A percentile compares a stretch with the other conserved stretches of the same genome.
These are phyloP conservation scores for Sebastes reedi DNA, from an alignment of 2,797 vertebrate genomes.

Conservation along the genomic window DNA sequence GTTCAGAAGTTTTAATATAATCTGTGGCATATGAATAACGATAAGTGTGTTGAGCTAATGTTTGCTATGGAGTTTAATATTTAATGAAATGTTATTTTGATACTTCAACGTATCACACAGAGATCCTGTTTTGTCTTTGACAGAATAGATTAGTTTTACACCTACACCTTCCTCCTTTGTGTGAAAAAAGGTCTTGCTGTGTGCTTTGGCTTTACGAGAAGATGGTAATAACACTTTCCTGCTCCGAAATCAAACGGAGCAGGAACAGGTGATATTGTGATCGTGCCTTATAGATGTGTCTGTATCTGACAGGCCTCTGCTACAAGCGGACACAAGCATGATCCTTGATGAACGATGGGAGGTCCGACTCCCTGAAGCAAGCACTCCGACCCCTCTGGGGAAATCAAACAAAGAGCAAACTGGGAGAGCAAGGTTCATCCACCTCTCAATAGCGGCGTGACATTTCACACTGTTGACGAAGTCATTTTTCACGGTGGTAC, in stretches of 20 bases:
- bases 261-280: constrained; percentile 9
- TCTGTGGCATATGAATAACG: neutral
- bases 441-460: constrained; percentile 61
- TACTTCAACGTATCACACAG: neutral
- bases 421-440: constrained; percentile 55
- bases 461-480: constrained; percentile 50
- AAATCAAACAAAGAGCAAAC: constrained; percentile 78
- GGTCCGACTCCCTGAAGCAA: constrained; percentile 74
- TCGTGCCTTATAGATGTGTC: constrained; percentile 30
- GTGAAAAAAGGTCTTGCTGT: neutral
- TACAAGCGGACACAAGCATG: constrained; percentile 56
- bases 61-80: neutral
- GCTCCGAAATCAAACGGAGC: constrained; percentile 14
- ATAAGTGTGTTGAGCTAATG: neutral
- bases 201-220: neutral
- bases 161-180: neutral
- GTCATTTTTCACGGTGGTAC: constrained; percentile 61
- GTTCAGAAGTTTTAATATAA: neutral
- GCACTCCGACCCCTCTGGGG: constrained; percentile 65
- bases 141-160: neutral
- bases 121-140: neutral
- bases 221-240: constrained; percentile 12
- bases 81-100: neutral
- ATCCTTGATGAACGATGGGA: constrained; percentile 77
- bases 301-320: constrained; percentile 59